Evolutionary conservation across 1,140 invertebrate species (phyloP).

Genomic region (Maconellicoccus hirsutus): DNA sequence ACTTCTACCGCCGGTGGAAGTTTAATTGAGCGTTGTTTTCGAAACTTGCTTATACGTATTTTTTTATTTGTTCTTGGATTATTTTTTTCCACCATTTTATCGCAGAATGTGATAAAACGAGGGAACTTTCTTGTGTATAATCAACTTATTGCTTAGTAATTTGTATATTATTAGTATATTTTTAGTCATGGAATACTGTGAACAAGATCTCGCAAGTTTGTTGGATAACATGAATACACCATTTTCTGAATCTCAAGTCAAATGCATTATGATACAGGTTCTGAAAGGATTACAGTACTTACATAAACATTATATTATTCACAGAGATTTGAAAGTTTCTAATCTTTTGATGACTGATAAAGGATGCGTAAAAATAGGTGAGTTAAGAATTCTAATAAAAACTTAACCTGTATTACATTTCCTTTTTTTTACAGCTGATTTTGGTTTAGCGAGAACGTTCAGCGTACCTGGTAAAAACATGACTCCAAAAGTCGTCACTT

Average conservation of each 20-base stretch:
- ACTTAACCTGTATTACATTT: constrained; percentile 21
- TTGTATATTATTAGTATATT: constrained; percentile 59
- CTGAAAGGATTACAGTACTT: constrained; percentile 82
- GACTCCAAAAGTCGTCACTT: constrained; percentile 89
- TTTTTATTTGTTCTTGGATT: background rate
- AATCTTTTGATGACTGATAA: constrained; percentile 93
- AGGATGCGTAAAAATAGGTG: constrained; percentile 90
- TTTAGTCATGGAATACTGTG: constrained; percentile 95
- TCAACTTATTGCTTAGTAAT: constrained; percentile 12
- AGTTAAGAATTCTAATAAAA: constrained; percentile 27
- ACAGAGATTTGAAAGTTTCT: constrained; percentile 91
- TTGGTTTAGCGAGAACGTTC: constrained; percentile 88
- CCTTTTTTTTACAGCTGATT: constrained; percentile 61
- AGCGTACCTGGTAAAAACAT: constrained; percentile 69
- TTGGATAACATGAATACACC: constrained; percentile 90
- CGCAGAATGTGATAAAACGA: no score
- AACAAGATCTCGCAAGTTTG: constrained; percentile 89
- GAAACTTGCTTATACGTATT: background rate
- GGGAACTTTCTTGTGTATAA: no score
- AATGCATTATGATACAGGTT: constrained; percentile 92
- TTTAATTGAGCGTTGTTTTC: background rate
- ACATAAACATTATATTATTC: constrained; percentile 87
- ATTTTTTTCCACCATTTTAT: background rate
- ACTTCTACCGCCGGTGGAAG: background rate
- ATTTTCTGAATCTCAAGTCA: constrained; percentile 93